A percentile compares a stretch with the other conserved stretches of the same genome.
phyloP scores from a whole-genome alignment of 2,888 invertebrate species.

The Gortyna flavago region DNA sequence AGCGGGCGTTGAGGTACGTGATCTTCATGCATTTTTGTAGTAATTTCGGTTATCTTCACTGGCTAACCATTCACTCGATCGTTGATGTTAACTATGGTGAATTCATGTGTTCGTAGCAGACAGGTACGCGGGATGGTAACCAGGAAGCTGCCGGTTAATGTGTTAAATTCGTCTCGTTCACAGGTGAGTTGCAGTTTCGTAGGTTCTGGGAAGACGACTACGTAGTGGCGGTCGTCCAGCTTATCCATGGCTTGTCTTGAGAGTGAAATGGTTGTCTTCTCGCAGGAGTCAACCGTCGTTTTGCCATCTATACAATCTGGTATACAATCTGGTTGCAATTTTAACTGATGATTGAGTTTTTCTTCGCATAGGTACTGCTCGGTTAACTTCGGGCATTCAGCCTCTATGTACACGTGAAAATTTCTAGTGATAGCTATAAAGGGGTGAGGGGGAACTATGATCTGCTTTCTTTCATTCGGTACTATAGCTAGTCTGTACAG shows the following conservation, averaged over 20 bases:
- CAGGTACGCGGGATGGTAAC: background rate
- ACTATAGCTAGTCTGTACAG: background rate
- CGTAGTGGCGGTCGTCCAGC: background rate
- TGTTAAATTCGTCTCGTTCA: background rate
- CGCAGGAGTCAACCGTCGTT: background rate
- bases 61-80: no score
- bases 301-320: background rate
- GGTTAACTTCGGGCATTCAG: background rate
- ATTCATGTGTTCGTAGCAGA: no score
- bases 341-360: background rate
- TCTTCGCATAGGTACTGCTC: background rate
- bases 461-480: background rate
- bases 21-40: no score
- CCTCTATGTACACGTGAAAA: background rate
- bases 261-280: background rate
- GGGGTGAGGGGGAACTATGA: background rate
- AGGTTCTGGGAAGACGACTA: background rate
- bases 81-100: no score
- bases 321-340: background rate
- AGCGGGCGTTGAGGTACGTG: no score
- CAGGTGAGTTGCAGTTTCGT: background rate
- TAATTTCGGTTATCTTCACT: no score
- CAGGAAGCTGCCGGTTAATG: background rate
- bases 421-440: constrained; percentile 1
- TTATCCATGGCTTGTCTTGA: background rate